A percentile compares a stretch with the other conserved stretches of the same genome.
Evolutionary conservation across 2,888 invertebrate species (phyloP).

Genomic region (Xestia xanthographa): DNA sequence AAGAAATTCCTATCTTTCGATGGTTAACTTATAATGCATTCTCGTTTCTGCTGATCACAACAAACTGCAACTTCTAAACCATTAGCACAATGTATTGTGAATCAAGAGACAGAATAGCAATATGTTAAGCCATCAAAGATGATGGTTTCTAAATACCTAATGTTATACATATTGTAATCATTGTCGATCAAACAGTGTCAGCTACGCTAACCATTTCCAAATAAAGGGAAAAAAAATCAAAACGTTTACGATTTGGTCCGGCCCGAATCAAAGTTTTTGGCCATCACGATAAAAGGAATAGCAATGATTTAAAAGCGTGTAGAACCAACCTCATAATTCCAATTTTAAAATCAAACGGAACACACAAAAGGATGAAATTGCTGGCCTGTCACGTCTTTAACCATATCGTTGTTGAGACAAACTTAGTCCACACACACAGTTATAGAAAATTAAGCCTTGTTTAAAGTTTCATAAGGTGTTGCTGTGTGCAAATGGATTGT

Average conservation of each 20-base stretch:
- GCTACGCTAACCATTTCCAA: not conserved
- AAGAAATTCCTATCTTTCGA: not conserved
- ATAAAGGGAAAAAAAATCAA: not conserved
- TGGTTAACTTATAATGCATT: not conserved
- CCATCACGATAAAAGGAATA: not conserved
- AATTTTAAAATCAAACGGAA: slow-evolving; percentile 62
- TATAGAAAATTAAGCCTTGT: slow-evolving; percentile 61
- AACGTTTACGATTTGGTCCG: not conserved
- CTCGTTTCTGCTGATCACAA: not conserved
- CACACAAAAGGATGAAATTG: slow-evolving; percentile 76
- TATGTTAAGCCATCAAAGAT: not conserved
- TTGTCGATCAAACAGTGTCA: not conserved
- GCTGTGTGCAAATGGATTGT: slow-evolving; percentile 42
- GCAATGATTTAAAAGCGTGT: slow-evolving; percentile 33
- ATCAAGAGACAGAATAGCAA: not conserved
- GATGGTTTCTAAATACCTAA: not conserved
- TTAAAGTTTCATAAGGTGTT: slow-evolving; percentile 27
- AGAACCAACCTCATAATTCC: slow-evolving; percentile 44
- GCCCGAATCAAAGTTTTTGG: not conserved
- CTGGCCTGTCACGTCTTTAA: slow-evolving; percentile 75
- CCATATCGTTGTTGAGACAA: slow-evolving; percentile 72
- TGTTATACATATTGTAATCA: not conserved
- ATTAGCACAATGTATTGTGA: not conserved
- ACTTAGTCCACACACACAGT: slow-evolving; percentile 11
- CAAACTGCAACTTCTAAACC: not conserved